Base-by-base conservation (phyloP, 2,888 invertebrate species). In the Nineta flava region DNA sequence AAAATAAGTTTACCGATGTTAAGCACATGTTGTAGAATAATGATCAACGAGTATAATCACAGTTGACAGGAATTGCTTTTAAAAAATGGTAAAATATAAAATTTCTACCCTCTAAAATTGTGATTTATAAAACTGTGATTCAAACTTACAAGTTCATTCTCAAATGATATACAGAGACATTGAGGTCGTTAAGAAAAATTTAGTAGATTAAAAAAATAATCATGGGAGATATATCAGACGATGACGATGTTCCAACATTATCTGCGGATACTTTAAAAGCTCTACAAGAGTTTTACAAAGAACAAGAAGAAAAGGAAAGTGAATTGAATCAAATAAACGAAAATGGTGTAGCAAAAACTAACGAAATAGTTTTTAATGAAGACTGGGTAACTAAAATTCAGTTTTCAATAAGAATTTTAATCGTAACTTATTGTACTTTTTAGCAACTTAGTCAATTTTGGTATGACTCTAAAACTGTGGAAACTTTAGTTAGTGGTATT, bases 371-470 rank as follows among this genome's bases (percentile, higher is more conserved):
- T 46, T 77, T 88, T 63, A 80, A 83, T 55, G 90, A 90, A 66
- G 77, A 90, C 65, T 91, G 90, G 90, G 90, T 88, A 66, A 59
- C 59, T 59, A 55, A 54, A n/a, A 17, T 26, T 9, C n/a, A 19
- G 9, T 21, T 44, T 7, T 38, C 12, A 38, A 16, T 42, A 15
- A n/a, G 10, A 38, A 13, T 2, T 13, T 41, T 41, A 13, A 15
- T 42, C 9, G 17, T 15, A 13, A 42, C 2, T 41, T 15, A 13
- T 17, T 42, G 9, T 10, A 58, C 50, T 54, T 70, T 73, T 9
- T 65, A 92, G 94, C 92, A 96, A 88, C 69, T 96, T 40, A 94
- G 94, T 62, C 96, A 96, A 68, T 96, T 97, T 71, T 97, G 96
- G 96, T 97, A 97, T 61, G 81, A 86, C 60, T 81, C 87, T 40